Conservation (phyloP, 2,113 vertebrate genomes). For the Macaca nemestrina region DNA sequence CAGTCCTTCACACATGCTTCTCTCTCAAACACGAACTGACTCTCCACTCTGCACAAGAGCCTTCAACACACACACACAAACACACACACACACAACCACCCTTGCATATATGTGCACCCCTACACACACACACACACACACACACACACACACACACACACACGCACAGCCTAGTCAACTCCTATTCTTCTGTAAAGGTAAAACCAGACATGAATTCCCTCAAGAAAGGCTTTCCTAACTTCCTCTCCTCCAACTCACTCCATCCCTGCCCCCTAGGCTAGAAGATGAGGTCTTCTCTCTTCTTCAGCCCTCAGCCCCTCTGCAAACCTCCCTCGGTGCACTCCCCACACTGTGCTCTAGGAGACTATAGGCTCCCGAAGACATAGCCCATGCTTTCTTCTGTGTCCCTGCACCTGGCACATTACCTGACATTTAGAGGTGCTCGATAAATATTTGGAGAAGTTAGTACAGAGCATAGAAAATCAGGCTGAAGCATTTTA, state of each 20-base stretch:
- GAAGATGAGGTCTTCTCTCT: background rate
- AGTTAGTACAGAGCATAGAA: background rate
- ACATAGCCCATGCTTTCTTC: background rate
- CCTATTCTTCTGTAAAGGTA: background rate
- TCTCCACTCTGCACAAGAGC: background rate
- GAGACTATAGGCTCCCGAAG: background rate
- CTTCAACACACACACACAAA: background rate
- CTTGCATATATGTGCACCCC: too few relatives aligned
- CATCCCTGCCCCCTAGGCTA: too few relatives aligned
- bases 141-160: background rate
- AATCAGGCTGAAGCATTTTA: background rate
- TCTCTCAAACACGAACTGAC: background rate
- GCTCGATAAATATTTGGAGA: background rate
- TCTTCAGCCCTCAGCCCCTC: background rate
- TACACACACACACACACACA: background rate
- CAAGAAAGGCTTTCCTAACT: background rate
- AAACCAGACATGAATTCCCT: background rate
- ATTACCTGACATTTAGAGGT: background rate
- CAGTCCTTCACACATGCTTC: background rate
- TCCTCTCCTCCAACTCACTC: background rate
- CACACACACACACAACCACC: accelerated
- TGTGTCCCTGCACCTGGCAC: background rate
- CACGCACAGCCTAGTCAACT: background rate
- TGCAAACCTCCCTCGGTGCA: too few relatives aligned
- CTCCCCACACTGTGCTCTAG: too few relatives aligned